A percentile compares a stretch with the other conserved stretches of the same genome.
Evolutionary conservation across 2,797 vertebrate genomes (phyloP).

Genomic region (Benthosema pterotum): DNA sequence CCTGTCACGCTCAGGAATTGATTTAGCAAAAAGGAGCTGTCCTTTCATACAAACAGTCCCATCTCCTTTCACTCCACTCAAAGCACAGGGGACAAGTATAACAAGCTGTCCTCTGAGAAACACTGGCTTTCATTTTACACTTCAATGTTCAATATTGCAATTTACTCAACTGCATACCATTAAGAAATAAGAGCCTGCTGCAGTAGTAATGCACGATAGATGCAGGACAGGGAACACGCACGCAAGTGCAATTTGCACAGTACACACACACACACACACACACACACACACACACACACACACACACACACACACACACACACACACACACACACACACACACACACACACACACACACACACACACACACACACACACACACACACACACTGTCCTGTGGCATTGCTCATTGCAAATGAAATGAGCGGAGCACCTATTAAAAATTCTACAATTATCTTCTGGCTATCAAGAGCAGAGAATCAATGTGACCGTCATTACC

Average conservation of each 20-base stretch:
- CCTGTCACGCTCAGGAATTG: too few species aligned
- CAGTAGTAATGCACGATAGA: too few species aligned
- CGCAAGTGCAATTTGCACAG: not conserved
- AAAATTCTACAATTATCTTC: constrained; percentile 50
- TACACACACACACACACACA: constrained; percentile 6
- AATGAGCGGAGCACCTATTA: constrained; percentile 23
- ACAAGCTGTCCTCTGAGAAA: too few species aligned
- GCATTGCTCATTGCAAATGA: not conserved
- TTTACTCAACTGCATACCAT: constrained; percentile 16
- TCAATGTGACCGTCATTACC: constrained; percentile 55
- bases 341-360: constrained; percentile 23
- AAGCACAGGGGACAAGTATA: too few species aligned
- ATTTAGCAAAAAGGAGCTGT: too few species aligned
- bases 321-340: constrained; percentile 18
- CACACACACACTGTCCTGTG: constrained; percentile 1
- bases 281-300: constrained; percentile 5
- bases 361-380: constrained; percentile 9
- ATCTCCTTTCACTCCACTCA: too few species aligned
- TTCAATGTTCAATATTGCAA: constrained; percentile 10
- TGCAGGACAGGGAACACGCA: too few species aligned
- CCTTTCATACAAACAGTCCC: too few species aligned
- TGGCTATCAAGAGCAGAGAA: constrained; percentile 46
- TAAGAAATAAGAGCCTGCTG: too few species aligned
- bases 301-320: constrained; percentile 9
- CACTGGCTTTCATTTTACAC: too few species aligned